Evolutionary conservation across 2,797 vertebrate species (phyloP), one percentile per base, ranked within the genome.

Genomic region (Merluccius polli): DNA sequence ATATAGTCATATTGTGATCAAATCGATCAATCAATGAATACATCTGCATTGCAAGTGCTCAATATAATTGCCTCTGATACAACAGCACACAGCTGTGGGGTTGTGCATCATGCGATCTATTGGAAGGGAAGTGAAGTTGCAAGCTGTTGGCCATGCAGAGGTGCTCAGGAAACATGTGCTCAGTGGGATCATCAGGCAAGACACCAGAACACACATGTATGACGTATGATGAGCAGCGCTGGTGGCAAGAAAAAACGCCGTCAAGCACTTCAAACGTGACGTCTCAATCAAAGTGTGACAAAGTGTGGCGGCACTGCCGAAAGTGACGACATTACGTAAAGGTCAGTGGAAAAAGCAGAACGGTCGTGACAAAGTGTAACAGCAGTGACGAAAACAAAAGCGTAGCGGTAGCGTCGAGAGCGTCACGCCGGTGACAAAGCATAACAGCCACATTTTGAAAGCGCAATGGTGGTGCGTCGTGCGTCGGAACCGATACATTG

Each of bases 371-470:
- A 36, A 36, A 36, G n/a, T n/a, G n/a, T n/a, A n/a, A n/a, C 33
- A 35, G 33, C 33, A 3, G 33, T 35, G 33, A 35, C 8, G 33
- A 35, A 35, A 35, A 3, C 33, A 35, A 8, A n/a, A 35, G 33
- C 33, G 33, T 35, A 35, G 33, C 8, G 33, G 33, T 35, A 8
- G 33, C 8, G 33, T 3, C 33, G 8, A 35, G 3, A 35, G 33
- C 33, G 33, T 35, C 3, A 35, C 33, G 33, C 8, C 8, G 33
- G 33, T 35, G 33, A 35, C 33, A 35, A 35, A 35, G 32, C 72
- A 3, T 70, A 87, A 89, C 89, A 87, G 90, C 89, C 89, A 83
- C 84, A 77, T 89, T 90, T 87, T 88, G 85, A 70, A 3, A 48
- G 41, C 41, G 2, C 13, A 48, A 48, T 15, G 41, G 15, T 15